A percentile compares a stretch with the other conserved stretches of the same genome.
These are phyloP conservation scores for Melopsittacus undulatus DNA, from an alignment of 2,797 vertebrate species.

Conservation along the genomic window DNA sequence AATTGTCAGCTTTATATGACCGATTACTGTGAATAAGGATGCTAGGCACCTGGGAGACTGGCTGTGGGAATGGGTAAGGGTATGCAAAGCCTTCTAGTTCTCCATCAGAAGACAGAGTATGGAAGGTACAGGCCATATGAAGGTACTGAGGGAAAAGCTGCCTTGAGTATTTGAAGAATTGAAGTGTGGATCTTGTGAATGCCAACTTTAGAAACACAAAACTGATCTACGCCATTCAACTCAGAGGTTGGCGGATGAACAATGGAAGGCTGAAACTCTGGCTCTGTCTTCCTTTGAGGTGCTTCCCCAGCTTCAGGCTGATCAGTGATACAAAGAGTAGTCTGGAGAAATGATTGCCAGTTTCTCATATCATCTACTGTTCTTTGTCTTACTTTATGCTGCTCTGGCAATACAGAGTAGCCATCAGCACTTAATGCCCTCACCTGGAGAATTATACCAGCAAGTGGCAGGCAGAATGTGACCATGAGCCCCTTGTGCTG, in stretches of 20 bases:
- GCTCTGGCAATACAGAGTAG: not conserved
- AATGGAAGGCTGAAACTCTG: not conserved
- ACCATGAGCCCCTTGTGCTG: fast-evolving
- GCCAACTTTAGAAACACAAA: not conserved
- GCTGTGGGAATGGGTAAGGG: not conserved
- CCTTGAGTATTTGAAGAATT: not conserved
- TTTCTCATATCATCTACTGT: not conserved
- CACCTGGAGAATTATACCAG: not conserved
- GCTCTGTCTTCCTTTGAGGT: not conserved
- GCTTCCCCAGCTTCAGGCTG: not conserved
- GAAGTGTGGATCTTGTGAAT: not conserved
- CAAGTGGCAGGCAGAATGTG: not conserved
- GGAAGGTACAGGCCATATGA: not conserved
- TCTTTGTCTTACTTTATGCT: not conserved
- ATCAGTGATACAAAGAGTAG: not conserved
- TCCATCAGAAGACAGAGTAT: not conserved
- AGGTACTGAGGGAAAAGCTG: not conserved
- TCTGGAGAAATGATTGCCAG: not conserved
- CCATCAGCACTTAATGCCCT: not conserved
- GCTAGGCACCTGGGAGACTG: not conserved
- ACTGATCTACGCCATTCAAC: not conserved
- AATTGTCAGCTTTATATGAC: not conserved
- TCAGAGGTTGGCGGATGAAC: not conserved
- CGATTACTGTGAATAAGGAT: not conserved
- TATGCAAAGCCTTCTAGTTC: not conserved